phyloP scores from a whole-genome alignment of 1,140 invertebrate genomes.

The Hylyphantes graminicola region DNA sequence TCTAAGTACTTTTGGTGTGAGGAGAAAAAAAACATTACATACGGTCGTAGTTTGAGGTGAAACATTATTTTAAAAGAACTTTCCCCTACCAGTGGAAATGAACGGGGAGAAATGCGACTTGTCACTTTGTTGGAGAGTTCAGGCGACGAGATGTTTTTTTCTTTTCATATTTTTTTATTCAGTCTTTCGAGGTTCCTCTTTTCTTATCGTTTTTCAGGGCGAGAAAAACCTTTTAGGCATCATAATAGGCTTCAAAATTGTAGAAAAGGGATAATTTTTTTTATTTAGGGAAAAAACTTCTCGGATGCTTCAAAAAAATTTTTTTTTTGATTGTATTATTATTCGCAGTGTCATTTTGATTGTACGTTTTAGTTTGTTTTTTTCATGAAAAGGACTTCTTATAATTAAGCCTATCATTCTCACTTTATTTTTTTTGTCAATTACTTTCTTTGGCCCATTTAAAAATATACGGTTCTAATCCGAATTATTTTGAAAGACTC shows the following conservation, averaged over 20 bases:
- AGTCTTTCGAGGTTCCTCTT: background rate
- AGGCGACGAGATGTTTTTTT: constrained; percentile 5
- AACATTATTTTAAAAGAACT: constrained; percentile 21
- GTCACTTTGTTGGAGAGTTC: constrained; percentile 25
- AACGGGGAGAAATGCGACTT: constrained; percentile 17
- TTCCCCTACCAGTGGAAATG: constrained; percentile 17
- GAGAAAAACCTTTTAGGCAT: constrained; percentile 19
- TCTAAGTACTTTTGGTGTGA: background rate
- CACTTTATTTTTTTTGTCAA: no score
- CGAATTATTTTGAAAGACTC: no score
- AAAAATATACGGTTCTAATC: no score
- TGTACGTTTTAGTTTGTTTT: no score
- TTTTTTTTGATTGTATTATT: no score
- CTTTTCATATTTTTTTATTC: constrained; percentile 1
- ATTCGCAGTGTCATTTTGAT: no score
- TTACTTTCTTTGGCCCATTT: no score
- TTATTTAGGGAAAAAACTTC: constrained; percentile 8
- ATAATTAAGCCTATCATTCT: no score
- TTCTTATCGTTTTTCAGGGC: constrained; percentile 20
- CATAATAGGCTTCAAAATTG: constrained; percentile 17
- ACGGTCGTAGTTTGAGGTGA: constrained; percentile 9
- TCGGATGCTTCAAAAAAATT: no score
- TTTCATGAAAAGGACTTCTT: no score
- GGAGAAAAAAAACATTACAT: background rate
- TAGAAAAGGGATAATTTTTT: background rate